These are phyloP conservation scores for Dryas iulia DNA, from an alignment of 1,140 invertebrate genomes.

Conservation along the genomic window DNA sequence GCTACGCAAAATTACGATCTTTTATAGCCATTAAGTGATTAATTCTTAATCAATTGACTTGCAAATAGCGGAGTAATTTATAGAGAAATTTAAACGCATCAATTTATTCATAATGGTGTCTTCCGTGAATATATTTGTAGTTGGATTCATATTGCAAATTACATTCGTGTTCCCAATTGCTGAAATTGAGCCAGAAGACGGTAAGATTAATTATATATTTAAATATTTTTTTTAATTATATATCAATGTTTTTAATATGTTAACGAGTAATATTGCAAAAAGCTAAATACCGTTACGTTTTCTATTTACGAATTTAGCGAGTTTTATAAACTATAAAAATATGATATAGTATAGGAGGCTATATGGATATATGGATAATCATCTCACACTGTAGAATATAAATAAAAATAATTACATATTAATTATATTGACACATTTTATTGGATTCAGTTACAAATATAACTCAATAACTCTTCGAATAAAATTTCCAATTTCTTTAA, in stretches of 20 bases:
- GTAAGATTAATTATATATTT: conserved; percentile 46
- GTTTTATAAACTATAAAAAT: too few relatives aligned
- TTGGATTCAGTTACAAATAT: too few relatives aligned
- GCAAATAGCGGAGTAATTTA: conserved; percentile 11
- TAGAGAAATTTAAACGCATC: conserved; percentile 8
- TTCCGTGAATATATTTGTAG: conserved; percentile 47
- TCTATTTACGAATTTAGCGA: too few relatives aligned
- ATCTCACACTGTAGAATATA: too few relatives aligned
- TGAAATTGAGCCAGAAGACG: conserved; percentile 66
- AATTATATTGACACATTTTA: too few relatives aligned
- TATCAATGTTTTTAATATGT: background rate
- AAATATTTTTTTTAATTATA: background rate
- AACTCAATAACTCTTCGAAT: too few relatives aligned
- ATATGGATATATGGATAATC: too few relatives aligned
- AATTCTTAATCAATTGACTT: conserved; percentile 11
- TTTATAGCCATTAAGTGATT: conserved; percentile 19
- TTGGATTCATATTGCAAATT: conserved; percentile 61
- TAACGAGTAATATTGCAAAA: too few relatives aligned
- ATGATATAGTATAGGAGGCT: too few relatives aligned
- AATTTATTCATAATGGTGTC: conserved; percentile 27
- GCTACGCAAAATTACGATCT: conserved; percentile 23
- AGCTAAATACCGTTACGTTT: too few relatives aligned
- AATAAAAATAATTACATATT: too few relatives aligned
- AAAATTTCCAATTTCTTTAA: too few relatives aligned
- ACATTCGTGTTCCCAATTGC: conserved; percentile 57